A percentile compares a stretch with the other conserved stretches of the same genome.
phyloP scores from a whole-genome alignment of 2,888 invertebrate species.

The Steinernema carpocapsae region DNA sequence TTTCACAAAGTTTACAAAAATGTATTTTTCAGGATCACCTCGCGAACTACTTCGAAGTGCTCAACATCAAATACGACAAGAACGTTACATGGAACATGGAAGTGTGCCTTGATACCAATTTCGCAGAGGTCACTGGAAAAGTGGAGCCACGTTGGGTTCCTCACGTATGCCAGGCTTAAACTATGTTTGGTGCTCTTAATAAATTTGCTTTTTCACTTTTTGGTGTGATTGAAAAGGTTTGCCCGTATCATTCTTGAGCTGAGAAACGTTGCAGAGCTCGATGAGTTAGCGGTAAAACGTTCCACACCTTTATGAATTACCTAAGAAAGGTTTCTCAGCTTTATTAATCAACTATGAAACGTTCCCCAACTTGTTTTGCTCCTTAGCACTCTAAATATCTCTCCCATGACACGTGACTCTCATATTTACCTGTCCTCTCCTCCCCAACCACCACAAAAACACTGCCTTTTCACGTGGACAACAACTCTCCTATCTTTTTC shows the following conservation, averaged over 20 bases:
- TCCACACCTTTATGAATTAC: neutral
- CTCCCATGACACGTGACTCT: neutral
- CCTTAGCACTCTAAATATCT: neutral
- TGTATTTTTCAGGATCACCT: neutral
- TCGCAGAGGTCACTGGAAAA: neutral
- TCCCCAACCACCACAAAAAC: neutral
- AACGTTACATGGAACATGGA: constrained; percentile 1
- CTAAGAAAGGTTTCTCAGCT: too few relatives aligned
- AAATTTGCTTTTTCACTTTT: too few relatives aligned
- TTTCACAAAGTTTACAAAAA: neutral
- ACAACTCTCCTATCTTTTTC: too few relatives aligned
- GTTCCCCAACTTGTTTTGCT: neutral
- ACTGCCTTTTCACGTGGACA: too few relatives aligned
- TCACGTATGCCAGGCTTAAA: too few relatives aligned
- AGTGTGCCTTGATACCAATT: neutral
- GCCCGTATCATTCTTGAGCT: too few relatives aligned
- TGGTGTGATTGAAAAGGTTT: too few relatives aligned
- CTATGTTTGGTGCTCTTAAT: too few relatives aligned
- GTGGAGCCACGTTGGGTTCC: too few relatives aligned
- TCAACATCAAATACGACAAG: constrained; percentile 15
- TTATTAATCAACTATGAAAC: neutral
- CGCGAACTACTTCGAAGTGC: constrained; percentile 4
- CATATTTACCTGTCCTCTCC: neutral
- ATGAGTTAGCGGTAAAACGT: neutral
- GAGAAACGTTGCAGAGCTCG: neutral